Percentiles rank a stretch among this genome's conserved stretches.
These are phyloP conservation scores for Redunca redunca DNA, from an alignment of 2,113 vertebrate genomes.

Conservation along the genomic window DNA sequence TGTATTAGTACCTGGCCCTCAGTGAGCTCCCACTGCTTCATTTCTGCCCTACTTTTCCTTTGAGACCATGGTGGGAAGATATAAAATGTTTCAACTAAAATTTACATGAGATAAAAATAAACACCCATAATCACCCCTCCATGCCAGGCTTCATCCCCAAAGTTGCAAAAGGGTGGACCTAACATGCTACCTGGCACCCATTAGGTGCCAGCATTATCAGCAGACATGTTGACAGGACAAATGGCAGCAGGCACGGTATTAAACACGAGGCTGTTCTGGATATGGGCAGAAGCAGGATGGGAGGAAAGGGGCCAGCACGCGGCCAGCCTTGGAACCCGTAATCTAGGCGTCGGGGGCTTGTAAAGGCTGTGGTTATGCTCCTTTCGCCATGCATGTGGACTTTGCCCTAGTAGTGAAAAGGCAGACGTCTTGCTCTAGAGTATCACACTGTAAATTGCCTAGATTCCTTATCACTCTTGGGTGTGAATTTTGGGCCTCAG, in stretches of 20 bases:
- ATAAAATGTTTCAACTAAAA: neutral
- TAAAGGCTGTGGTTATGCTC: neutral
- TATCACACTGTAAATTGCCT: neutral
- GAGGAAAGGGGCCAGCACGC: too few relatives aligned
- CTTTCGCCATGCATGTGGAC: neutral
- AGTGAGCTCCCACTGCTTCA: neutral
- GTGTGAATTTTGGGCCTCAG: neutral
- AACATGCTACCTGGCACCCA: neutral
- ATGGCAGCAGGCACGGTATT: neutral
- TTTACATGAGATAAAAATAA: neutral
- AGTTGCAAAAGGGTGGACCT: neutral
- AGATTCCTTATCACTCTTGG: neutral
- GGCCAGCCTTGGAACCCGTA: neutral
- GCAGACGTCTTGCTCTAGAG: neutral
- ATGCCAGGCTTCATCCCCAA: neutral
- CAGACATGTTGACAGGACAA: neutral
- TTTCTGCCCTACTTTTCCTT: neutral
- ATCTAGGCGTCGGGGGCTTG: neutral
- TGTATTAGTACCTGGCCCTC: neutral
- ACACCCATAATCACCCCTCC: neutral
- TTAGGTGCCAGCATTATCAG: neutral
- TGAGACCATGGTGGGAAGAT: neutral
- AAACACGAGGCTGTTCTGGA: neutral
- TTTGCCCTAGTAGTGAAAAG: neutral
- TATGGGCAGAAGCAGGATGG: too few relatives aligned